Conservation (phyloP, 1,140 invertebrate species). For the Drosophila biarmipes region DNA sequence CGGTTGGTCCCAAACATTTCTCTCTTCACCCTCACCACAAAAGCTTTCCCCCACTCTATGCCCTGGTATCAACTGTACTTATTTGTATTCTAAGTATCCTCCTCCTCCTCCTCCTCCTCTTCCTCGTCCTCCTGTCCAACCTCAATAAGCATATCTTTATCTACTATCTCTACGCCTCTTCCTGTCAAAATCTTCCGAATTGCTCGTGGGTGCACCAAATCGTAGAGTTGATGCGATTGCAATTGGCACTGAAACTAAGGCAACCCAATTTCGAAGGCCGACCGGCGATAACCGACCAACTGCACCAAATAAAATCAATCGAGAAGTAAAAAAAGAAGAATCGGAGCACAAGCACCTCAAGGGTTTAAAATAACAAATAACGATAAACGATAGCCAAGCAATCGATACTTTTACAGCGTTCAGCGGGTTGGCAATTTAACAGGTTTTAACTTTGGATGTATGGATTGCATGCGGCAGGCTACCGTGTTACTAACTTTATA, state of each 20-base stretch:
- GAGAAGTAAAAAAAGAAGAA: neutral
- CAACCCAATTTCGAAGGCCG: slow-evolving; percentile 14
- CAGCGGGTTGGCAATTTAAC: slow-evolving; percentile 14
- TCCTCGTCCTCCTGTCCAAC: neutral
- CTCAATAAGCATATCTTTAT: neutral
- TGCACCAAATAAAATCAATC: slow-evolving; percentile 18
- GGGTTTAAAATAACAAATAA: slow-evolving; percentile 21
- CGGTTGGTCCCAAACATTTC: slow-evolving; percentile 63
- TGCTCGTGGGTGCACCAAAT: slow-evolving; percentile 41
- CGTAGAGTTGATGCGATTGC: slow-evolving; percentile 33
- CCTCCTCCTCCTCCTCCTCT: neutral
- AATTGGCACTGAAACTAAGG: slow-evolving; percentile 28
- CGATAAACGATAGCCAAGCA: slow-evolving; percentile 14
- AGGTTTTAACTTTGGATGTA: slow-evolving; percentile 4
- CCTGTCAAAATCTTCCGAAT: slow-evolving; percentile 9
- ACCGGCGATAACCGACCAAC: slow-evolving; percentile 29
- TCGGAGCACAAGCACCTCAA: slow-evolving; percentile 26
- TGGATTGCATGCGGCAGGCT: slow-evolving; percentile 25
- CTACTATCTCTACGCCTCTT: neutral
- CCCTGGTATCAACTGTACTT: slow-evolving; percentile 24
- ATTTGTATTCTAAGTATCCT: neutral
- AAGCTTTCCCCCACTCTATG: slow-evolving; percentile 13
- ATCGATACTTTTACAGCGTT: slow-evolving; percentile 25
- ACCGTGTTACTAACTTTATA: slow-evolving; percentile 31
- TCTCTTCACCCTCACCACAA: slow-evolving; percentile 19